Base-by-base conservation (phyloP, 2,113 vertebrate species). In the Leptosomus discolor region DNA sequence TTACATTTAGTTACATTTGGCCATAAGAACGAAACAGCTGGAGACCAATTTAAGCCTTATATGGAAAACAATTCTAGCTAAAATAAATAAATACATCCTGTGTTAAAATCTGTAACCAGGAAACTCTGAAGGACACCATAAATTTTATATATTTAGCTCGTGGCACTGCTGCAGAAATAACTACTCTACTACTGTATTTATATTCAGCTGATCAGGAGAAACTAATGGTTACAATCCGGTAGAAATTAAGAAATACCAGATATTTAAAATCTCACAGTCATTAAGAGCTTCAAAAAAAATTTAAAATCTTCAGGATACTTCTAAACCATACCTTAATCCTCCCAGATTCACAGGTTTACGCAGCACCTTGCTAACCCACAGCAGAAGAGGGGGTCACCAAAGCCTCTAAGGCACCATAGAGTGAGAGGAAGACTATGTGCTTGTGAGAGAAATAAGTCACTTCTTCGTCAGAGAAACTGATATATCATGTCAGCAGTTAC, bases 41-140 rank as follows among this genome's bases (percentile, higher is more conserved):
- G 79, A 87, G 61, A 79, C 37, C 58, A 88, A 57, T 74, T 92
- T 58, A 94, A 96, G 65, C 77, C 65, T 85, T 61, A 61, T 26
- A 92, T 82, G 86, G 95, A 92, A 96, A 95, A 89, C 24, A 4
- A 73, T 75, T 90, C 51, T 57, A 71, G 86, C 46, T 85, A 82
- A 88, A 95, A 93, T 61, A 78, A 97, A 94, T 92, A 91, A 92
- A 96, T 87, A 91, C 81, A 95, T 95, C 91, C 91, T 92, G 95
- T 89, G 73, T 89, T 91, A 95, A 92, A 87, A 82, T 92, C 80
- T 85, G 80, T 84, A 91, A 64, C 81, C 63, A 91, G 91, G 84
- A 96, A 92, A 89, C 77, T 88, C 76, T 75, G 92, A 77, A 92
- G 67, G 89, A 91, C 65, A 89, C 57, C 39, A 71, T 60, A 71